phyloP scores from a whole-genome alignment of 2,797 vertebrate genomes.

The Syndactyla subalaris region DNA sequence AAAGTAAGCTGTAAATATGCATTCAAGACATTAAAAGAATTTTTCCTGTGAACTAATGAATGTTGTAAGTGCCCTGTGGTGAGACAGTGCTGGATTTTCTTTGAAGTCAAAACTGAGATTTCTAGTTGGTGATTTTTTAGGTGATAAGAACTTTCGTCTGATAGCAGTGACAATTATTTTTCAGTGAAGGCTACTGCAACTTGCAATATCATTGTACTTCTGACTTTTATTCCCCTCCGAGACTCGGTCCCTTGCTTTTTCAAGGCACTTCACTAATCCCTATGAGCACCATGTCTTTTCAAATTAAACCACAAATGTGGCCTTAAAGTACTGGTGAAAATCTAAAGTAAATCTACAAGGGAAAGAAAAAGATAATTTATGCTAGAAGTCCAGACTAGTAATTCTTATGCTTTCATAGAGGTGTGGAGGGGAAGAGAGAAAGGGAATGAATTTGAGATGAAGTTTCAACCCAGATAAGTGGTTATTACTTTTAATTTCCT shows the following conservation, averaged over 20 bases:
- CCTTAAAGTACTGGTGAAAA: neutral
- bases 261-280: slow-evolving; percentile 14
- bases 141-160: slow-evolving; percentile 3
- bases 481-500: slow-evolving; percentile 14
- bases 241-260: neutral
- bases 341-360: neutral
- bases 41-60: slow-evolving; percentile 62
- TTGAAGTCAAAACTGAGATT: slow-evolving; percentile 63
- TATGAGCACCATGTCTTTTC: neutral
- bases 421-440: neutral
- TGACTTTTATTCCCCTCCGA: neutral
- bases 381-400: neutral
- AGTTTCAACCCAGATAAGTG: neutral
- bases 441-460: neutral
- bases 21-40: slow-evolving; percentile 41
- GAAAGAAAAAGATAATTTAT: neutral
- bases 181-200: slow-evolving; percentile 18
- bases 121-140: slow-evolving; percentile 36
- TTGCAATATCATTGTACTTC: neutral
- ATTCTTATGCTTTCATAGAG: neutral
- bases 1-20: slow-evolving; percentile 55
- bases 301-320: slow-evolving; percentile 26
- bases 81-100: slow-evolving; percentile 40
- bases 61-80: slow-evolving; percentile 31
- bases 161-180: slow-evolving; percentile 53